A percentile compares a stretch with the other conserved stretches of the same genome.
phyloP scores from a whole-genome alignment of 2,113 vertebrate genomes.

The Chauna torquata region DNA sequence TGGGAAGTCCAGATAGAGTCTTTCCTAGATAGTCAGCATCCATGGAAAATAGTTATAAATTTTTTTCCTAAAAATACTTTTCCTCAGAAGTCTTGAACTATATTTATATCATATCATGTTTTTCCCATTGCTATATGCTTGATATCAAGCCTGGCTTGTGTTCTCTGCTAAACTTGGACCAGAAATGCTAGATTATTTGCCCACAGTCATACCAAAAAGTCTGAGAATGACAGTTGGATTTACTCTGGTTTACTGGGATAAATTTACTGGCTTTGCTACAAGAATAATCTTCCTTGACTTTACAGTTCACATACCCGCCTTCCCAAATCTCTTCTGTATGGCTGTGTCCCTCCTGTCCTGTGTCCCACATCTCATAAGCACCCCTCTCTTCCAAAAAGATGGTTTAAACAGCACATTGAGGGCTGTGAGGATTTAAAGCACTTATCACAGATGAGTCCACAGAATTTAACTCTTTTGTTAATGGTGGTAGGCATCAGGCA shows the following conservation, averaged over 20 bases:
- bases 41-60: not conserved
- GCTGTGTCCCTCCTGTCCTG: not conserved
- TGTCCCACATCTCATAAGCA: not conserved
- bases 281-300: not conserved
- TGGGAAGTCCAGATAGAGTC: not conserved
- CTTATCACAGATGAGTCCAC: not conserved
- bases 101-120: not conserved
- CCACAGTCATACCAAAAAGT: not conserved
- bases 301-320: not conserved
- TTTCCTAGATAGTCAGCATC: not conserved
- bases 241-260: not conserved
- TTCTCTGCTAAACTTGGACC: not conserved
- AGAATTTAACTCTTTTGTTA: not conserved
- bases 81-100: not conserved
- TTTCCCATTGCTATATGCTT: not conserved
- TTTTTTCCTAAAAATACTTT: not conserved
- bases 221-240: slow-evolving; percentile 3
- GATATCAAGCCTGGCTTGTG: not conserved
- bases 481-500: not conserved
- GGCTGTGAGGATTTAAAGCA: not conserved
- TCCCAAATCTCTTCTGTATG: not conserved
- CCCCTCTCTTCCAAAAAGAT: not conserved
- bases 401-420: not conserved
- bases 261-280: not conserved
- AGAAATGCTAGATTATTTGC: not conserved